Percentiles rank a stretch among this genome's conserved stretches.
Conservation (phyloP, 2,113 vertebrate species). For the Rhinopithecus roxellana region DNA sequence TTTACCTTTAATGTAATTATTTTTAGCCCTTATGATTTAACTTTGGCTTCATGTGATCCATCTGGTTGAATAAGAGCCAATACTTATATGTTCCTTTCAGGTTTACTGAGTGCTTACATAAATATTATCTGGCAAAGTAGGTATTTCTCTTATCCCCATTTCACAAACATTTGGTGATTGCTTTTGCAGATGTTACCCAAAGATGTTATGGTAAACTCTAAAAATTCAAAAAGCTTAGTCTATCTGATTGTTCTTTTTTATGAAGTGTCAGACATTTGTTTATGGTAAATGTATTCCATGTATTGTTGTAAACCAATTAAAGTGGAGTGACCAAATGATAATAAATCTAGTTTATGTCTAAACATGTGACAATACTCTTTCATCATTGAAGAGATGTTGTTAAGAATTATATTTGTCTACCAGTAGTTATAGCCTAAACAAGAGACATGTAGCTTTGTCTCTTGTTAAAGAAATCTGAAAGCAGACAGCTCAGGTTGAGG, state of each 20-base stretch:
- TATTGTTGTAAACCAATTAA: not conserved
- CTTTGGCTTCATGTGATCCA: not conserved
- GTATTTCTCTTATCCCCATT: not conserved
- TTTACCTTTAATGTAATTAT: slow-evolving; percentile 41
- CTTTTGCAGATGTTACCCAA: slow-evolving; percentile 28
- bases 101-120: slow-evolving; percentile 11
- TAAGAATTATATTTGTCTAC: not conserved
- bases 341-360: not conserved
- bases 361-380: not conserved
- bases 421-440: not conserved
- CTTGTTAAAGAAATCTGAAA: not conserved
- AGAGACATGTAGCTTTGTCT: not conserved
- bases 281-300: slow-evolving; percentile 6
- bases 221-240: not conserved
- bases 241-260: not conserved
- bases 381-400: not conserved
- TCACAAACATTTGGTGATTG: not conserved
- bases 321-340: not conserved
- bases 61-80: not conserved
- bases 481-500: not conserved
- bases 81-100: not conserved
- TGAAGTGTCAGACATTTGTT: not conserved
- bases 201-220: slow-evolving; percentile 24
- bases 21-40: slow-evolving; percentile 37
- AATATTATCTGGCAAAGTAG: not conserved